Base-by-base conservation (phyloP, 1,140 invertebrate genomes). In the Hypsibius dujardini region DNA sequence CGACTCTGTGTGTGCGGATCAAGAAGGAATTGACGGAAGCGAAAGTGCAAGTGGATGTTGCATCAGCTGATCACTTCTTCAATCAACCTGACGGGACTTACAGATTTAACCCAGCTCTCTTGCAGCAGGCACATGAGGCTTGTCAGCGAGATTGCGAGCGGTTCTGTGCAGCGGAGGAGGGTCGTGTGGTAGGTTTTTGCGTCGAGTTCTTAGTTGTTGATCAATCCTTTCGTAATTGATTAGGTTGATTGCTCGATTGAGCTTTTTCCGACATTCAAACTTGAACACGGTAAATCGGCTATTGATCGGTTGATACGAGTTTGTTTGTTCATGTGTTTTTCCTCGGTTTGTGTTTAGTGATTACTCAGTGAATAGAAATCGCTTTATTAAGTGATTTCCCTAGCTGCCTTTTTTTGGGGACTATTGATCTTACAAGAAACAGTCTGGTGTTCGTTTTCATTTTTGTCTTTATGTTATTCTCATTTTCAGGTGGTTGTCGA, bases 61-160 rank as follows among this genome's bases (percentile, higher is more conserved):
- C 50, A 7, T 56, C 50, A 7, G 50, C 50, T 56, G 50, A 56
- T 56, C n/a, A 56, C 50, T 56, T 56, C 50, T 56, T 56, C 50
- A n/a, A 56, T 7, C 50, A 56, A n/a, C n/a, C n/a, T n/a, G n/a
- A 56, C n/a, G 50, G 50, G 7, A 56, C 50, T n/a, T 56, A 56
- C n/a, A 56, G n/a, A n/a, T 56, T 56, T n/a, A n/a, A 56, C 50
- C 7, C 7, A n/a, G 50, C 7, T 7, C 50, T 7, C 50, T 56
- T 56, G 50, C 7, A 7, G n/a, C 7, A 56, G 50, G 50, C 50
- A 7, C 50, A 56, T 56, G 50, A 56, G n/a, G 7, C n/a, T 56
- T 56, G 7, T 7, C 7, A 56, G n/a, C 7, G 50, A 56, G 50
- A 56, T 7, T 7, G 7, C n/a, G 50, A 56, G n/a, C 7, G n/a